Conservation (phyloP, 2,797 vertebrate genomes). For the Tenualosa thibaudeaui region DNA sequence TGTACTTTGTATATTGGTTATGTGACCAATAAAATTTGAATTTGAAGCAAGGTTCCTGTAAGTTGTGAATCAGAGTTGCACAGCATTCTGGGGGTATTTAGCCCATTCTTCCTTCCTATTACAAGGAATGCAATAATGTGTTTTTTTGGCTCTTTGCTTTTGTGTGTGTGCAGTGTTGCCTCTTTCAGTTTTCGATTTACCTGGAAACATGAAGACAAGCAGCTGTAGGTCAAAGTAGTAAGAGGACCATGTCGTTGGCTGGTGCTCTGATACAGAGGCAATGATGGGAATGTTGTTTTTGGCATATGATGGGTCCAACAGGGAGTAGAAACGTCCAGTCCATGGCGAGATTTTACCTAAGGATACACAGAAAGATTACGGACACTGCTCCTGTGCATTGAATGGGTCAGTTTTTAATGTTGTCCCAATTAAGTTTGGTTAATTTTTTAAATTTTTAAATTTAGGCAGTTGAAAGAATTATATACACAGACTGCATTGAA, state of each 20-base stretch:
- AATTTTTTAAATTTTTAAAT: too few relatives aligned
- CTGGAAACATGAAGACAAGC: slow-evolving; percentile 98
- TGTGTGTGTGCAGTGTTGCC: not conserved
- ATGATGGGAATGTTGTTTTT: slow-evolving; percentile 99
- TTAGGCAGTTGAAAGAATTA: too few relatives aligned
- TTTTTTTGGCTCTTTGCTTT: too few relatives aligned
- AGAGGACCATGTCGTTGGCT: slow-evolving; percentile 98
- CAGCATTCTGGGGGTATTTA: too few relatives aligned
- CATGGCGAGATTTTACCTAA: slow-evolving; percentile 97
- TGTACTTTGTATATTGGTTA: too few relatives aligned
- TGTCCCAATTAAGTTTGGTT: too few relatives aligned
- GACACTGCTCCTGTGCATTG: not conserved
- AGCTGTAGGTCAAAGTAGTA: slow-evolving; percentile 98
- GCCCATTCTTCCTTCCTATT: too few relatives aligned
- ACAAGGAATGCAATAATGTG: too few relatives aligned
- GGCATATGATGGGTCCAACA: slow-evolving; percentile 95
- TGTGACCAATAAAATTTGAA: too few relatives aligned
- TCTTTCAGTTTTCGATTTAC: slow-evolving; percentile 56
- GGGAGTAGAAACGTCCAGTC: slow-evolving; percentile 97
- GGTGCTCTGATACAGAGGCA: slow-evolving; percentile 96
- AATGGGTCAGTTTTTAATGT: not conserved
- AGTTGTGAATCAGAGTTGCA: too few relatives aligned
- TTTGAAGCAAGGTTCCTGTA: too few relatives aligned
- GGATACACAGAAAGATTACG: not conserved
- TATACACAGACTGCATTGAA: too few relatives aligned